Percentiles rank a stretch among this genome's conserved stretches.
Conservation (phyloP, 2,797 vertebrate genomes). For the Otolemur crassicaudatus region DNA sequence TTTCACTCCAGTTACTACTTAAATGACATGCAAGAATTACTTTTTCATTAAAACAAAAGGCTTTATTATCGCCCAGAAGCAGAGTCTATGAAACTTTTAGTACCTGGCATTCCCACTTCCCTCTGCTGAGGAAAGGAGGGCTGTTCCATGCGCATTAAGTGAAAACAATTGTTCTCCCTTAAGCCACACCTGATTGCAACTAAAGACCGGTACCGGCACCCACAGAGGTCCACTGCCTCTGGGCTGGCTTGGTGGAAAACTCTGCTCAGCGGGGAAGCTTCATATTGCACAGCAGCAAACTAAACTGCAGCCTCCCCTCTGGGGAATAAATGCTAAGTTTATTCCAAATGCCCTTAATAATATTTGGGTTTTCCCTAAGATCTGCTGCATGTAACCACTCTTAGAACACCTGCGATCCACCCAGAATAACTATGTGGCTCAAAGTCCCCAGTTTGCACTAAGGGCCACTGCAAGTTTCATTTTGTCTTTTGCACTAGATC, state of each 20-base stretch:
- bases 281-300: not conserved
- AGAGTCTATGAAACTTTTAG: not conserved
- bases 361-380: not conserved
- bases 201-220: not conserved
- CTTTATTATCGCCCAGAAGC: not conserved
- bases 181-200: too few relatives aligned
- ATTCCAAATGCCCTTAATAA: not conserved
- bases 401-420: not conserved
- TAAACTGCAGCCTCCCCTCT: not conserved
- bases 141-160: not conserved
- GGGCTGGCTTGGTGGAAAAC: not conserved
- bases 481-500: not conserved
- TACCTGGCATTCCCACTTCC: not conserved
- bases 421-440: not conserved
- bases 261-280: not conserved
- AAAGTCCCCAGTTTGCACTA: not conserved
- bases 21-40: conserved; percentile 37
- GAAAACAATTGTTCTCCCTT: not conserved
- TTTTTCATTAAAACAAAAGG: not conserved
- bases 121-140: not conserved
- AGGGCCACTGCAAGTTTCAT: not conserved
- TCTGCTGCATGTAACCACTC: not conserved
- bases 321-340: not conserved
- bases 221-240: not conserved
- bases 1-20: conserved; percentile 5